Evolutionary conservation across 2,113 vertebrate species (phyloP), one percentile per base, ranked within the genome.

Genomic region (Poeciliopsis occidentalis): DNA sequence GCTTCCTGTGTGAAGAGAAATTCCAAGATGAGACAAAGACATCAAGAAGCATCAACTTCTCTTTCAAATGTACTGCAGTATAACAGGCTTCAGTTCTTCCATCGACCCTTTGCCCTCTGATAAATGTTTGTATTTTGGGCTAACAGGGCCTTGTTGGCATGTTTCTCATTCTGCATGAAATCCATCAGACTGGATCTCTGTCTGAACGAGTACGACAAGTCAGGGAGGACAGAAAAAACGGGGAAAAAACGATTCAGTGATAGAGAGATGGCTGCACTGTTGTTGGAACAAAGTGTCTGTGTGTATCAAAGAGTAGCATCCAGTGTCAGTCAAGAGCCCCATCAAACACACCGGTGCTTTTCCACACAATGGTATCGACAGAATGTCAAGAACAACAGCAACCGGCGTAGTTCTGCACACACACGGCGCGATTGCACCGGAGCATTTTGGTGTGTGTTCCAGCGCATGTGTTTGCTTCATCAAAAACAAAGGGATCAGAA

Each of bases 281-380:
- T 81, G 79, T 69, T 19, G 67, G 79, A 89, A 88, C 84, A 92
- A 91, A 91, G 54, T 41, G 73, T 76, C 73, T 73, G 64, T 73
- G 41, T 60, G 73, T 76, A 60, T 89, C 87, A 88, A 89, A 92
- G 86, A 81, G 71, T 70, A 74, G 41, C 69, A 85, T 85, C 78
- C 89, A 54, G 75, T 47, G 22, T 84, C 83, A 73, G 81, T 72
- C 57, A 71, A 87, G 88, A 85, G 84, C 68, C 54, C 68, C 88
- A 92, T 94, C 92, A 93, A 93, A 93, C 87, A 73, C 67, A 78
- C 63, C 65, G 22, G 34, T 78, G 84, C 78, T 85, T 88, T 88
- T 81, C 79, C 89, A 91, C 89, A 87, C 87, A 93, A 84, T 78
- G 67, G 79, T 94, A 94, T 95, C 89, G 91, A 94, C 88, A 85